These are phyloP conservation scores for Actinostola sp. DNA, from an alignment of 92 coral and sea anemone genomes.

Conservation along the genomic window DNA sequence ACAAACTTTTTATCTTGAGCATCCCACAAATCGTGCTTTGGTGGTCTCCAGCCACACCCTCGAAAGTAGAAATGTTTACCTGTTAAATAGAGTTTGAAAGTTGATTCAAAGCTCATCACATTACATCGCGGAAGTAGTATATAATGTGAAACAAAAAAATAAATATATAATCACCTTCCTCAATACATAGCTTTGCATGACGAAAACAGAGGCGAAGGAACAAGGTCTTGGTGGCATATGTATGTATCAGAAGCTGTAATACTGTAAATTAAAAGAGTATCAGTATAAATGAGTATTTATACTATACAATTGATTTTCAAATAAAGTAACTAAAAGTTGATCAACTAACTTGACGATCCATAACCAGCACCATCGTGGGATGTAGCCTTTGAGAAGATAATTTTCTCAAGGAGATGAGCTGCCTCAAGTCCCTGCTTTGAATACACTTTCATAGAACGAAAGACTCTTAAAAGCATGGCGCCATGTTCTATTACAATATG, in stretches of 20 bases:
- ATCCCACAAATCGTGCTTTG: slow-evolving; percentile 9
- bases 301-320: too few relatives aligned
- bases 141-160: too few relatives aligned
- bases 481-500: slow-evolving; percentile 6
- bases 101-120: neutral
- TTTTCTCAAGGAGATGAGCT: slow-evolving; percentile 8
- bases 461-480: slow-evolving; percentile 2
- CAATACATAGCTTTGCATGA: slow-evolving; percentile 6
- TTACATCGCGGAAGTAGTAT: too few relatives aligned
- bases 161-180: neutral
- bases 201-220: slow-evolving; percentile 6
- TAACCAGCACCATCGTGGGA: slow-evolving; percentile 6
- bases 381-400: slow-evolving; percentile 12
- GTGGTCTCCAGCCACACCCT: slow-evolving; percentile 26
- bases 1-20: neutral
- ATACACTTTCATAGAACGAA: slow-evolving; percentile 13
- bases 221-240: slow-evolving; percentile 3
- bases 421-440: slow-evolving; percentile 25
- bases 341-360: slow-evolving; percentile 16
- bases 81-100: neutral
- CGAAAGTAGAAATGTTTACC: slow-evolving; percentile 24
- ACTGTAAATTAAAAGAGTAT: too few relatives aligned
- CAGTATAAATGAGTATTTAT: too few relatives aligned
- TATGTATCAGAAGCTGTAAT: slow-evolving; percentile 6
- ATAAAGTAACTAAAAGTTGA: too few relatives aligned